Base-by-base conservation (phyloP, 2,888 invertebrate genomes). In the Marasmarcha lunaedactyla region DNA sequence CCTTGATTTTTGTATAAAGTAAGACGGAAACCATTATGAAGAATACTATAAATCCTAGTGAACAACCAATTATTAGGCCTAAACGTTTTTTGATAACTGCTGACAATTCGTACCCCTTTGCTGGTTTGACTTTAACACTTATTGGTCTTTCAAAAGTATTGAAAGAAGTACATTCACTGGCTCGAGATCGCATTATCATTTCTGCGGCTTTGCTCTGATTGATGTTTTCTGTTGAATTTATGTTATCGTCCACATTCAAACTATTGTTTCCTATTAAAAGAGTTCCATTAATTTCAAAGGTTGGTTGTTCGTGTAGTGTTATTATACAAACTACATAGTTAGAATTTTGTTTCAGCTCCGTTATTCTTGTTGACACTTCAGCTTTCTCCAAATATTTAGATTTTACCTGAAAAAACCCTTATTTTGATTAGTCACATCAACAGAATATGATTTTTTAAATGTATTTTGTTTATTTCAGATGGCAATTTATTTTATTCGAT, bases 21-120 rank as follows among this genome's bases (percentile, higher is more conserved):
- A 83, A 53, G 55, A 83, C 59, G 7, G 83, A 62, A 7, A 83
- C 78, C 81, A 83, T 77, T 14, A 83, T 55, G 52, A 83, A 78
- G 52, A 83, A 83, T 33, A 81, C 81, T 48, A 83, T 60, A 48
- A 67, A 70, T 40, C 83, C 83, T 57, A 83, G 59, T 39, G 68
- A 65, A 55, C 83, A 83, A 30, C 83, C 83, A 14, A 83, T 79
- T 46, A 81, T 81, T 45, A 83, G 55, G 36, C 83, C 83, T 63
- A 81, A 66, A 42, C 83, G 68, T 39, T 81, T 66, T 48, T 77
- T 74, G 27, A 83, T 55, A 43, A 83, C 62, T 38, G 56, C 54
- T 1, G 76, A 57, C 41, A 78, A 53, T 43, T 70, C 56, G 45
- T 70, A 71, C 39, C 63, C 69, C 57, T 71, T 72, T 39, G 51